Conservation (phyloP, 2,888 invertebrate genomes). For the Pelosia muscerda region DNA sequence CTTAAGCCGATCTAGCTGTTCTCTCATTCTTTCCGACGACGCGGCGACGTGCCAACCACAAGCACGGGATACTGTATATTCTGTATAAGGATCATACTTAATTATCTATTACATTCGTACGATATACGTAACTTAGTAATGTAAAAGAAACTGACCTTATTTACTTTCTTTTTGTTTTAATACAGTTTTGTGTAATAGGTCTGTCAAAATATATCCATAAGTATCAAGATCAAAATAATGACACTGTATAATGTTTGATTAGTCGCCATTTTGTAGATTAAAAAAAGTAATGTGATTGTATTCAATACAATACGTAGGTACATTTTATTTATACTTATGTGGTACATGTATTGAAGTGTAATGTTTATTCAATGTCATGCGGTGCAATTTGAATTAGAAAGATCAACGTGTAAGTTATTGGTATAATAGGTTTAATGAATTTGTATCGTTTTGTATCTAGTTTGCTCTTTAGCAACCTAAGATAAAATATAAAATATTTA, state of each 20-base stretch:
- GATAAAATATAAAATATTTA: conserved; percentile 52
- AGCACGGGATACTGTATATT: too few relatives aligned
- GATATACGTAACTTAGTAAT: too few relatives aligned
- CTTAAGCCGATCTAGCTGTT: too few relatives aligned
- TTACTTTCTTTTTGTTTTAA: not conserved
- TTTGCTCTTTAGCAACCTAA: conserved; percentile 63
- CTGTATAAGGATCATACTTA: too few relatives aligned
- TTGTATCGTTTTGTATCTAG: conserved; percentile 75
- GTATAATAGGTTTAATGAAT: conserved; percentile 61
- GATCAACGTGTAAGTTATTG: conserved; percentile 50
- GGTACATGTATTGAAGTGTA: conserved; percentile 18
- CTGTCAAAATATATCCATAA: not conserved
- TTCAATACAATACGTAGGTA: not conserved
- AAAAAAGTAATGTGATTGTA: conserved; percentile 3
- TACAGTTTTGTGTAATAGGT: not conserved
- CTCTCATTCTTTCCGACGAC: too few relatives aligned
- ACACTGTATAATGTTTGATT: conserved; percentile 8
- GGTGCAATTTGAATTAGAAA: conserved; percentile 47
- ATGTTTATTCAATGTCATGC: conserved; percentile 18
- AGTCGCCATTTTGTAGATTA: conserved; percentile 8
- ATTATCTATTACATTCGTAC: too few relatives aligned
- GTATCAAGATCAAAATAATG: not conserved
- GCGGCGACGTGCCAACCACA: too few relatives aligned
- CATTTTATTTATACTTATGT: conserved; percentile 4
- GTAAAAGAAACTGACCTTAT: not conserved